Evolutionary conservation across 2,888 invertebrate species (phyloP), one percentile per base, ranked within the genome.

Genomic region (Drosophila emarginata): DNA sequence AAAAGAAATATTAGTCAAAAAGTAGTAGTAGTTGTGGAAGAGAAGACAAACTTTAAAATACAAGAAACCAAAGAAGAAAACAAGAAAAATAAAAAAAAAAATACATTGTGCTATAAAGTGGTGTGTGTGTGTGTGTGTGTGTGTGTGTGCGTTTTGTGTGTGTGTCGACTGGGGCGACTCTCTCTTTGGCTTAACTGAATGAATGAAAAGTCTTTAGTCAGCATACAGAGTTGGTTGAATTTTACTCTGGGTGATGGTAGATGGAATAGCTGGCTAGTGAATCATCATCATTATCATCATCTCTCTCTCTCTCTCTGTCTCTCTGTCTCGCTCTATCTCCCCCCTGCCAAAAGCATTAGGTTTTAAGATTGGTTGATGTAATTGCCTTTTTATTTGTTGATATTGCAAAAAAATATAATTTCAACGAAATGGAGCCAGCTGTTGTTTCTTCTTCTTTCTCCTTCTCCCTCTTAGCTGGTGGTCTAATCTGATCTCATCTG

Each of bases 161-260:
- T 45, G 40, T 40, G 40, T 45, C 9, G 40, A 45, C 40, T 45
- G 45, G 45, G 15, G 15, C 18, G 18, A 45, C 21, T 45, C 45
- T 45, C 45, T 45, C 45, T 45, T 45, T 18, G 11, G 11, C 45
- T 45, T 45, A 21, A 21, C 45, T 36, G 54, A 54, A 32, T 54
- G 54, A 54, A 54, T 54, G 54, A 54, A 54, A 54, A 54, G 54
- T 54, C 54, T 54, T 54, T 54, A 36, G 54, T 54, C 54, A 54
- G 36, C 54, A 54, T 28, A 32, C 9, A 32, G 32, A 54, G 53
- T 54, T 15, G 53, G 53, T 54, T 54, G 53, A 28, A 32, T 36
- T 18, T 54, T n/a, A 3, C 18, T 11, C 14, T 36, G 28, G 14
- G 14, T 12, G 28, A 4, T 54, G 26, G 53, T 36, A 36, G 54